phyloP scores from a whole-genome alignment of 53 echinoderm and acorn worm species.

The Crossaster papposus region DNA sequence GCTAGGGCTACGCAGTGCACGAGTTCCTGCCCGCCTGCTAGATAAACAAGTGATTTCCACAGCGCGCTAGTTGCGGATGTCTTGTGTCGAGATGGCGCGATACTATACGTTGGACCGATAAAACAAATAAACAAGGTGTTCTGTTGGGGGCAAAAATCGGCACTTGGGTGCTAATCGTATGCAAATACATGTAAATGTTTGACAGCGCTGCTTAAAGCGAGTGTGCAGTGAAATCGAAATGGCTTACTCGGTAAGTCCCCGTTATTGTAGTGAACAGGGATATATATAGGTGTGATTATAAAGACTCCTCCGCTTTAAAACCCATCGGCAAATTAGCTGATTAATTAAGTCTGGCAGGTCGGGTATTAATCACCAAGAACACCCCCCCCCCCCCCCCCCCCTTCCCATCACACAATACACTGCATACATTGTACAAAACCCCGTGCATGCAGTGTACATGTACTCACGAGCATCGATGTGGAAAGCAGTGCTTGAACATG shows the following conservation, averaged over 20 bases:
- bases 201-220: neutral
- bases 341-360: neutral
- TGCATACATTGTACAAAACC: neutral
- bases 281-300: neutral
- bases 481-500: constrained; percentile 17
- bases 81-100: constrained; percentile 40
- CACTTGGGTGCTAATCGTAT: constrained; percentile 47
- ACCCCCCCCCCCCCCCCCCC: neutral
- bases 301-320: constrained; percentile 5
- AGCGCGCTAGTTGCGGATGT: constrained; percentile 20
- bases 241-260: neutral
- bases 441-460: neutral
- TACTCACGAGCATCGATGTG: neutral
- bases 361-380: neutral
- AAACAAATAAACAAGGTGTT: constrained; percentile 19
- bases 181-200: constrained; percentile 23
- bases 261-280: constrained; percentile 2
- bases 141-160: too few relatives aligned
- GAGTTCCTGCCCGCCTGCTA: constrained; percentile 11
- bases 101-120: constrained; percentile 17
- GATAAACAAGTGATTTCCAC: constrained; percentile 60
- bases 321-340: constrained; percentile 21
- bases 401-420: neutral
- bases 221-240: neutral
- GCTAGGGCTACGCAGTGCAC: neutral